Conservation (phyloP, 1,140 invertebrate species). For the Sipha flava region DNA sequence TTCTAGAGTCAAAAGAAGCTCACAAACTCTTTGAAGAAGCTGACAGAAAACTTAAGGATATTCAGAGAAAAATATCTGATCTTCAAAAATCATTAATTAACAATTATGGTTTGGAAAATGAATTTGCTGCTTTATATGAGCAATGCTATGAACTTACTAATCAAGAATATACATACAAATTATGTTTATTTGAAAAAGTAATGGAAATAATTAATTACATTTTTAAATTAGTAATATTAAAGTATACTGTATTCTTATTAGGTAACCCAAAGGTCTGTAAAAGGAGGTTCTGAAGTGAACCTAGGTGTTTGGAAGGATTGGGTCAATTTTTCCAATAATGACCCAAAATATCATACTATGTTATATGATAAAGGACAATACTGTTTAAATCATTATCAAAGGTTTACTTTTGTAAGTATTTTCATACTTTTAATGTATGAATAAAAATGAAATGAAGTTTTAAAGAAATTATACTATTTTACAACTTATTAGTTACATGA, state of each 20-base stretch:
- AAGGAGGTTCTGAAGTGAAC: neutral
- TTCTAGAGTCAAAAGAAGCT: slow-evolving; percentile 65
- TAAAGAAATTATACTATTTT: too few relatives aligned
- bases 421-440: neutral
- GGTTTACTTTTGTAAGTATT: neutral
- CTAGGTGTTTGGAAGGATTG: neutral
- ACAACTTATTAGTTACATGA: too few relatives aligned
- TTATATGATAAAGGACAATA: neutral
- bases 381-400: neutral
- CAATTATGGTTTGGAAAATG: slow-evolving; percentile 85
- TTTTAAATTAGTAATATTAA: neutral
- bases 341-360: neutral
- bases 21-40: slow-evolving; percentile 69
- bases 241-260: neutral
- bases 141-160: slow-evolving; percentile 88
- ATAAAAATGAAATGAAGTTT: too few relatives aligned
- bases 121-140: slow-evolving; percentile 79
- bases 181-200: slow-evolving; percentile 87
- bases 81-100: slow-evolving; percentile 66
- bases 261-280: neutral
- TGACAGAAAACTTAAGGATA: slow-evolving; percentile 63
- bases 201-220: neutral
- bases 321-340: neutral
- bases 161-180: slow-evolving; percentile 86
- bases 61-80: slow-evolving; percentile 68